These are phyloP conservation scores for Belgica antarctica DNA, from an alignment of 2,888 invertebrate genomes.

Conservation along the genomic window DNA sequence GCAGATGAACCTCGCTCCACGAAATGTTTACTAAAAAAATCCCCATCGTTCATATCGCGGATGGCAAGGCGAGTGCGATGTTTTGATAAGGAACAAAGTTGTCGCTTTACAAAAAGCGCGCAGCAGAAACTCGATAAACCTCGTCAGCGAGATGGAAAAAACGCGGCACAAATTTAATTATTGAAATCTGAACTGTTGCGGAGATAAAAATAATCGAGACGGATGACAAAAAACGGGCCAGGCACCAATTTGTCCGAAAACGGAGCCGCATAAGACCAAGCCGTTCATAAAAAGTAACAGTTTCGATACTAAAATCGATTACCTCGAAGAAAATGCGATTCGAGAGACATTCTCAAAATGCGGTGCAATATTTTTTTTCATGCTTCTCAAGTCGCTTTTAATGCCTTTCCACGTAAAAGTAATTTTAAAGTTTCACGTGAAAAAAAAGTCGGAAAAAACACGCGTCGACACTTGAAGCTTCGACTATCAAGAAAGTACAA, in stretches of 20 bases:
- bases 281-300: constrained; percentile 17
- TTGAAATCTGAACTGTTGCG: too few relatives aligned
- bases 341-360: not conserved
- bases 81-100: constrained; percentile 6
- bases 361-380: not conserved
- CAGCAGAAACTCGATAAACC: not conserved
- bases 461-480: too few relatives aligned
- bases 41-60: not conserved
- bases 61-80: not conserved
- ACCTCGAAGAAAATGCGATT: not conserved
- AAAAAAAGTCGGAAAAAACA: too few relatives aligned
- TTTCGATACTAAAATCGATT: not conserved
- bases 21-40: not conserved
- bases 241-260: constrained; percentile 10
- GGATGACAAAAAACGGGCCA: not conserved
- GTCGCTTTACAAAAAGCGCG: too few relatives aligned
- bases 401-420: not conserved
- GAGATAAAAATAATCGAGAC: not conserved
- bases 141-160: not conserved
- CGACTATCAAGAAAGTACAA: too few relatives aligned
- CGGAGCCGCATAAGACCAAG: constrained; percentile 12
- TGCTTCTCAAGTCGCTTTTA: not conserved
- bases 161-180: constrained; percentile 4
- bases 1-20: not conserved
- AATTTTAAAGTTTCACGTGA: too few relatives aligned